Conservation (phyloP, 2,113 vertebrate genomes). For the Eubucco bourcierii region DNA sequence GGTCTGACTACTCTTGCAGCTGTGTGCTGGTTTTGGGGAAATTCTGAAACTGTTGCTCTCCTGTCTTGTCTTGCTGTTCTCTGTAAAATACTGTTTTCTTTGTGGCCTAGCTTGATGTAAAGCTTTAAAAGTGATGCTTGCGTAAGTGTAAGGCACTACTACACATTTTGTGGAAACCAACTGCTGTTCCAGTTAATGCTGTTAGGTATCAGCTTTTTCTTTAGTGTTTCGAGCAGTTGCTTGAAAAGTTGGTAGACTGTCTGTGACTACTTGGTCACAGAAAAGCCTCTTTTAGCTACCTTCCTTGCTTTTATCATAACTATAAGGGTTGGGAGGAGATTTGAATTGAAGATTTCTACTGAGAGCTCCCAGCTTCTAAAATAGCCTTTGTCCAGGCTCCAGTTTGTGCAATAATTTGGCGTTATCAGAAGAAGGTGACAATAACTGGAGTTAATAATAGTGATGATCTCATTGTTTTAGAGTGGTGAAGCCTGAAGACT, state of each 20-base stretch:
- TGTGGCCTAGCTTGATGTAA: neutral
- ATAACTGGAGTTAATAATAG: neutral
- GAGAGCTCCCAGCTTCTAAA: neutral
- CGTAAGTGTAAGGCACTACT: neutral
- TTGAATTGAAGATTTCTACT: neutral
- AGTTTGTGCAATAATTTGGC: neutral
- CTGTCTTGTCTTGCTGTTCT: neutral
- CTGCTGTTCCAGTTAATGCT: neutral
- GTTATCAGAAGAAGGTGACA: neutral
- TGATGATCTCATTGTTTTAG: neutral
- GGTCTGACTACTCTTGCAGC: neutral
- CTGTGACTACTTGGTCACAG: neutral
- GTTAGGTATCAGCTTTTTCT: accelerated
- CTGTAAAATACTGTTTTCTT: neutral
- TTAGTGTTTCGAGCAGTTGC: neutral
- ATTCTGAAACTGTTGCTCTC: neutral
- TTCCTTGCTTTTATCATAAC: neutral
- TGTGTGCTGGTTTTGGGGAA: neutral
- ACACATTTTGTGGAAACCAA: neutral
- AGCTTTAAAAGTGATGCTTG: neutral
- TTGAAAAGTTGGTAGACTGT: neutral
- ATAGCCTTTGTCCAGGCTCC: neutral
- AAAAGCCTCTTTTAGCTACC: neutral
- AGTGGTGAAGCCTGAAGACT: neutral
- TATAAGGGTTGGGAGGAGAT: neutral